Evolutionary conservation across 1,140 invertebrate genomes (phyloP), one percentile per base, ranked within the genome.

Genomic region (Drosophila sproati): DNA sequence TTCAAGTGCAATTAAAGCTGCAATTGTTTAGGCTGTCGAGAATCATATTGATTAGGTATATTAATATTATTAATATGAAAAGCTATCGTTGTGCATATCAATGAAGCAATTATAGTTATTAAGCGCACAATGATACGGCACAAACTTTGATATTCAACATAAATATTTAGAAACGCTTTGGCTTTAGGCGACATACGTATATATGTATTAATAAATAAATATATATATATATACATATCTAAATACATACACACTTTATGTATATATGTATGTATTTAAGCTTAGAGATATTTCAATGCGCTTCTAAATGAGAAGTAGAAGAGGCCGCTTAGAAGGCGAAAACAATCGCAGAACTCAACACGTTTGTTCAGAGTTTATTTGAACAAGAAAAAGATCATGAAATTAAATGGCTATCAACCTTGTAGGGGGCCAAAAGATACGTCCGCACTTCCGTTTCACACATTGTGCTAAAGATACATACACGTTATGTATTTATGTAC

Each of bases 361-460:
- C 71, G 71, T 73, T 77, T 63, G 41, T 72, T 77, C 47, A 52
- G 77, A 77, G 61, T 83, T 71, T 67, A 69, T 71, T 82, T 79
- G 67, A 81, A 72, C 32, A 77, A 80, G 62, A 82, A 87, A 88
- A 88, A 88, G 83, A 89, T 88, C 80, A 88, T 89, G 85, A 88
- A 85, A 90, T 85, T 73, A 85, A 89, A 86, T 82, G 75, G 64
- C 80, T 73, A 80, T 59, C 66, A 85, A 80, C 85, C 85, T 89
- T 89, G 85, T 12, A 45, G 72, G 70, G 52, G 61, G 62, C 54
- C 68, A 62, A 68, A 62, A 81, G 85, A 83, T 80, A 82, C 75
- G 74, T 85, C 86, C 86, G 85, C 57, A 90, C 86, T 89, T 89
- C 86, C 85, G 85, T 89, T 90, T 89, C 85, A 87, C 82, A 87